A percentile compares a stretch with the other conserved stretches of the same genome.
Conservation (phyloP, 2,888 invertebrate species). For the Aradus depressus region DNA sequence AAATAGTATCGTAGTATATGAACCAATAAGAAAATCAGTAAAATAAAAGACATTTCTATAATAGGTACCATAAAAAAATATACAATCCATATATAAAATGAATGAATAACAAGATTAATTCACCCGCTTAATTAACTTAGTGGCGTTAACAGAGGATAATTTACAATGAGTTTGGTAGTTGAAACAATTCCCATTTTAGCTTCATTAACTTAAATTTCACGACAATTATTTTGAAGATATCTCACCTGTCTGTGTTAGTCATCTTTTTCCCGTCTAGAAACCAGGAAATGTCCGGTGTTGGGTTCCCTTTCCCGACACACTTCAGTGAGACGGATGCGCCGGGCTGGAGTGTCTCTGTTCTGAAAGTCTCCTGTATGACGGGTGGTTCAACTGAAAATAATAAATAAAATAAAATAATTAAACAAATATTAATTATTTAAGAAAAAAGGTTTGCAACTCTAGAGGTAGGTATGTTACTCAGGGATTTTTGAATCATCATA, state of each 20-base stretch:
- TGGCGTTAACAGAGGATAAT: too few relatives aligned
- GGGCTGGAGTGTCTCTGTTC: constrained; percentile 79
- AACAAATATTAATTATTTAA: constrained; percentile 22
- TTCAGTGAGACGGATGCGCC: constrained; percentile 80
- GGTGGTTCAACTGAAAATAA: constrained; percentile 66
- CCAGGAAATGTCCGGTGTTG: constrained; percentile 89
- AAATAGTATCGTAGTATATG: too few relatives aligned
- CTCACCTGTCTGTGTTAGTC: constrained; percentile 54
- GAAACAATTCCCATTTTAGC: too few relatives aligned
- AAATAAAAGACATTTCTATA: too few relatives aligned
- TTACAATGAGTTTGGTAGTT: too few relatives aligned
- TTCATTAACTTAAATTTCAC: not conserved
- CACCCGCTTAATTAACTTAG: too few relatives aligned
- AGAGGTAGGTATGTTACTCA: too few relatives aligned
- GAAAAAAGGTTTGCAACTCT: constrained; percentile 1
- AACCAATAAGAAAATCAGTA: too few relatives aligned
- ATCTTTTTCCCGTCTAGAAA: constrained; percentile 76
- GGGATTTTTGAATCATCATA: too few relatives aligned
- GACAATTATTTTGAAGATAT: constrained; percentile 1
- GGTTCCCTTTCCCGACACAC: constrained; percentile 89
- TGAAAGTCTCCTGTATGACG: constrained; percentile 74
- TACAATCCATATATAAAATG: too few relatives aligned
- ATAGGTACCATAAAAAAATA: too few relatives aligned
- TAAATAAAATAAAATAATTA: constrained; percentile 10
- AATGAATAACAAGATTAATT: too few relatives aligned